Evolutionary conservation across 1,140 invertebrate species (phyloP), one percentile per base, ranked within the genome.

Genomic region (Drosophila elegans): DNA sequence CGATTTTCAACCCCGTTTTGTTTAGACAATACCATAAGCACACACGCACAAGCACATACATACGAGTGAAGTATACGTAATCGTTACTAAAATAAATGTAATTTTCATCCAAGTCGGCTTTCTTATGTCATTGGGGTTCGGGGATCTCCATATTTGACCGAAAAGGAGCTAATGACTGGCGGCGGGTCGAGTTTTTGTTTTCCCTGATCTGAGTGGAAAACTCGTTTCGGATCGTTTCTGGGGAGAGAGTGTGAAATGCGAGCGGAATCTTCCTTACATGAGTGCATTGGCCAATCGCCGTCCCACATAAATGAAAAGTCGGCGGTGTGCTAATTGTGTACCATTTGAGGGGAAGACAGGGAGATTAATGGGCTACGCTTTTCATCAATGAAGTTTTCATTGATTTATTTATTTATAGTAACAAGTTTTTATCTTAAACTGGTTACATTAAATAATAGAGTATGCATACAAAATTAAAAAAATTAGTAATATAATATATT

Each of bases 71-170:
- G 51, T 16, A 46, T n/a, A 71, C 52, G 51, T 71, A 49, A 67
- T 66, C 49, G 66, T 69, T 27, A 54, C 27, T 39, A 69, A 68
- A 69, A 61, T 73, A 73, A 73, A 73, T 61, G 27, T 73, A 27
- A 60, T 73, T 73, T 73, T 71, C 68, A 57, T 71, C 55, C 44
- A 42, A 32, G 27, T 29, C 36, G 51, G 36, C 34, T 69, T 57
- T 56, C 60, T 71, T 68, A 71, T 71, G 38, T 69, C 44, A 56
- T 42, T 36, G 11, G 13, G 11, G 13, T 10, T 10, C 49, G 44
- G 64, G 60, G 64, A 68, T 68, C 67, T 34, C 34, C 64, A 13
- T 25, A 21, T 32, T 6, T 16, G 38, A 13, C 38, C 64, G 1
- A 67, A 64, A 68, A 51, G 54, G 46, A 71, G 67, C 63, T 71